Evolutionary conservation across 2,113 vertebrate species (phyloP), one percentile per base, ranked within the genome.

Genomic region (Saguinus imperator): DNA sequence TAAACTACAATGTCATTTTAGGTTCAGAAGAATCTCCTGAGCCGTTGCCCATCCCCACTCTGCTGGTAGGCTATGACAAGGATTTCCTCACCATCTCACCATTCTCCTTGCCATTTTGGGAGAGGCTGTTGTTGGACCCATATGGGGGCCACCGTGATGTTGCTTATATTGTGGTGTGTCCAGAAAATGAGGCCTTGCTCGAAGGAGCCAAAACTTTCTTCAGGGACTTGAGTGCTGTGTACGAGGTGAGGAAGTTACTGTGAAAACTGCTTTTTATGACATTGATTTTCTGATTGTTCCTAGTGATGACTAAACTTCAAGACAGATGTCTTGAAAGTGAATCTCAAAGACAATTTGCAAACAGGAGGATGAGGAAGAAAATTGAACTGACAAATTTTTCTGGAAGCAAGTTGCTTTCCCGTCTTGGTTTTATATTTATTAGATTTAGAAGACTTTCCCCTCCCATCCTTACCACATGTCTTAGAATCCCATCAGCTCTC

Each of bases 1-100:
- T 97, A 58, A 97, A 40, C 4, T 7, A 9, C 50, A 21, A 0
- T 99, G 48, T 93, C 81, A 20, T 95, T 89, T 40, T 92, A 99
- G 99, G 99, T 98, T 99, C 99, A 1, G 99, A 99, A 98, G 99
- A 99, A 81, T 99, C 99, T 75, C 99, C 99, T 2, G 99, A 99
- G 98, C 99, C 99, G 0, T 97, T 99, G 96, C 99, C 99, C 0
- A 99, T 99, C 95, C 99, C 99, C 0, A 99, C 99, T 4, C 98
- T 99, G 95, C 98, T 99, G 25, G 99, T 99, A n/a, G 99, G 99
- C 89, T 99, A 99, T n/a, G 99, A 99, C 98, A 99, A 99, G 94
- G 99, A 99, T 98, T 99, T 99, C 98, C 98, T 99, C 98, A 99
- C 99, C 50, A 98, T 99, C 98, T 99, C 99, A 0, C 99, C 99